Evolutionary conservation across 2,113 vertebrate species (phyloP).

Genomic region (Mesembrinibis cayennensis): DNA sequence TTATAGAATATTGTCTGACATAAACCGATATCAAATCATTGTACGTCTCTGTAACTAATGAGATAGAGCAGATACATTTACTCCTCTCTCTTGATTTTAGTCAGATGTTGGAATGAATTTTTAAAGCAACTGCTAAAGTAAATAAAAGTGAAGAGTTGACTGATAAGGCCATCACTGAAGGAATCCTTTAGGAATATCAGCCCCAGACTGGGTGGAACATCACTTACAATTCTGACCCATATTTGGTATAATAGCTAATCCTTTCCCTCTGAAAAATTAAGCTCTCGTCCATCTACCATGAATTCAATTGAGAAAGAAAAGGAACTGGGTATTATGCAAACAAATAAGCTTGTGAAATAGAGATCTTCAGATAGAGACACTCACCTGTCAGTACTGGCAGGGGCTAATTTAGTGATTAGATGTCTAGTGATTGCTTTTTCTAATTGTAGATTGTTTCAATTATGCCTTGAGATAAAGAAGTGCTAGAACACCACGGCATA

Average conservation of each 20-base stretch:
- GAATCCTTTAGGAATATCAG: conserved; percentile 44
- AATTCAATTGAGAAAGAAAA: background rate
- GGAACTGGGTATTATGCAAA: background rate
- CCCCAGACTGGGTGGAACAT: background rate
- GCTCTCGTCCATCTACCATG: background rate
- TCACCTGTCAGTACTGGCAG: background rate
- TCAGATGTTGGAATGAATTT: conserved; percentile 59
- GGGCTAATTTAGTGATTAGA: background rate
- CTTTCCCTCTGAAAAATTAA: background rate
- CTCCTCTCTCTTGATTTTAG: conserved; percentile 54
- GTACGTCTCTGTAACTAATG: conserved; percentile 78
- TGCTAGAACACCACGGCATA: background rate
- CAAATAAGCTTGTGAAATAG: background rate
- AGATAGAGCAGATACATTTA: conserved; percentile 71
- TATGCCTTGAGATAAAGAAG: background rate
- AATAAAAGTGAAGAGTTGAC: conserved; percentile 72
- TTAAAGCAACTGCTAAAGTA: conserved; percentile 69
- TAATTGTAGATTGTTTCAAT: background rate
- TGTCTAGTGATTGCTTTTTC: background rate
- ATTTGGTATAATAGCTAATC: background rate
- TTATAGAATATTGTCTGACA: conserved; percentile 77
- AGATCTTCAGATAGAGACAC: background rate
- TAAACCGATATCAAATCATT: conserved; percentile 79
- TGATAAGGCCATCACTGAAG: conserved; percentile 69
- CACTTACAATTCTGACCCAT: background rate